Evolutionary conservation across 1,140 invertebrate genomes (phyloP).

Genomic region (Trachymyrmex cornetzi): DNA sequence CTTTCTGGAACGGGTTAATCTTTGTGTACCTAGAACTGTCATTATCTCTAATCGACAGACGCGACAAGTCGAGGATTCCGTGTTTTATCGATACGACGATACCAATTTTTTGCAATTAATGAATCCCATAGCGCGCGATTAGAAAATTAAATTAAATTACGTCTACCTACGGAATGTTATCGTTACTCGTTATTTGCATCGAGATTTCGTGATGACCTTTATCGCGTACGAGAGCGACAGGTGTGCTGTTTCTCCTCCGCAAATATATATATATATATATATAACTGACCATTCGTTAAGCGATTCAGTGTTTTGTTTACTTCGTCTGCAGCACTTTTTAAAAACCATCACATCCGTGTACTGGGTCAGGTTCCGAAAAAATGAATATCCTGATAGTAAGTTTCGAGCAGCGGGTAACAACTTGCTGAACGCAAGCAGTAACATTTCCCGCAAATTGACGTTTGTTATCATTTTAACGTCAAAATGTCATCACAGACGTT

Average conservation of each 20-base stretch:
- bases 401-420: neutral
- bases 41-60: neutral
- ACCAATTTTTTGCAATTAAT: neutral
- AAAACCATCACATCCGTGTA: neutral
- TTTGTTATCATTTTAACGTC: too few species aligned
- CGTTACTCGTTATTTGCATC: constrained; percentile 52
- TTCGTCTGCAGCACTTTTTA: neutral
- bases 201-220: constrained; percentile 54
- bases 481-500: too few species aligned
- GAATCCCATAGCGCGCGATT: constrained; percentile 43
- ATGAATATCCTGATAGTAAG: constrained; percentile 59
- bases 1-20: constrained; percentile 27
- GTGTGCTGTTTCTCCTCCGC: constrained; percentile 23
- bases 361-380: constrained; percentile 26
- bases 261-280: constrained; percentile 6
- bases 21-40: constrained; percentile 6
- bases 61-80: neutral
- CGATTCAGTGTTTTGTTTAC: neutral
- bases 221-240: constrained; percentile 3
- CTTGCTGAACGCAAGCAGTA: too few species aligned
- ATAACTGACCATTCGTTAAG: neutral
- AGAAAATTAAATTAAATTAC: constrained; percentile 66
- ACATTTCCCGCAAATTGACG: too few species aligned
- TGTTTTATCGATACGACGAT: constrained; percentile 18
- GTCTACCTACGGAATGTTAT: constrained; percentile 35